Evolutionary conservation across 2,888 invertebrate genomes (phyloP).

Genomic region (Tribolium freemani): DNA sequence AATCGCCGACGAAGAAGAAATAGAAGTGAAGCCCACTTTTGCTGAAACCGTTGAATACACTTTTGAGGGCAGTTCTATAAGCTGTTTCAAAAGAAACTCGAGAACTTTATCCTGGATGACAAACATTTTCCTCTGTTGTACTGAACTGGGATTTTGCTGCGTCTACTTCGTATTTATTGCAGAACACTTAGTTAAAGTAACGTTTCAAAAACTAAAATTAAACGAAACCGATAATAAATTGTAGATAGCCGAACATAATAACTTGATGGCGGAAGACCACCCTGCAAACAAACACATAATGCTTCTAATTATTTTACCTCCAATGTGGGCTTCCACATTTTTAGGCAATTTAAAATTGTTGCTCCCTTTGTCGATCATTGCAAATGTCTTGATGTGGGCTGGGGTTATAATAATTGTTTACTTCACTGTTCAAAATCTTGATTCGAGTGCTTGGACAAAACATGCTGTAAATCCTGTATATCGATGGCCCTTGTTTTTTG

Average conservation of each 20-base stretch:
- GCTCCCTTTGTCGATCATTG: constrained; percentile 77
- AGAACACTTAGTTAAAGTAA: constrained; percentile 62
- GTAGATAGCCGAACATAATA: constrained; percentile 76
- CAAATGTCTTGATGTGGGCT: constrained; percentile 79
- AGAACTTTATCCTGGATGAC: constrained; percentile 5
- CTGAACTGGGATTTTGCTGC: constrained; percentile 98
- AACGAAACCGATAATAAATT: constrained; percentile 44
- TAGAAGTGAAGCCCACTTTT: constrained; percentile 24
- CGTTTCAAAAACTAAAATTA: neutral
- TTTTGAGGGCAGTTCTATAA: neutral
- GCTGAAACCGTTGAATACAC: constrained; percentile 34
- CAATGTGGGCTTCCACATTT: constrained; percentile 69
- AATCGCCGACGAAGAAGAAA: constrained; percentile 16
- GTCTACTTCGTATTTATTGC: constrained; percentile 98
- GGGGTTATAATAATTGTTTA: constrained; percentile 82
- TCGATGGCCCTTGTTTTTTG: constrained; percentile 85
- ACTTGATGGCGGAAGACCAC: constrained; percentile 56
- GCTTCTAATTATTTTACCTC: constrained; percentile 78
- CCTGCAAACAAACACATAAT: constrained; percentile 74
- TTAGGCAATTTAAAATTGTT: constrained; percentile 27
- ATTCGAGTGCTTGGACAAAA: constrained; percentile 66
- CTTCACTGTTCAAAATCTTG: constrained; percentile 79
- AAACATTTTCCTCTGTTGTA: constrained; percentile 87
- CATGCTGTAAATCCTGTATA: neutral
- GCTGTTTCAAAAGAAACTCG: neutral